phyloP scores from a whole-genome alignment of 2,797 vertebrate species.

The Sebastes wilsoni region DNA sequence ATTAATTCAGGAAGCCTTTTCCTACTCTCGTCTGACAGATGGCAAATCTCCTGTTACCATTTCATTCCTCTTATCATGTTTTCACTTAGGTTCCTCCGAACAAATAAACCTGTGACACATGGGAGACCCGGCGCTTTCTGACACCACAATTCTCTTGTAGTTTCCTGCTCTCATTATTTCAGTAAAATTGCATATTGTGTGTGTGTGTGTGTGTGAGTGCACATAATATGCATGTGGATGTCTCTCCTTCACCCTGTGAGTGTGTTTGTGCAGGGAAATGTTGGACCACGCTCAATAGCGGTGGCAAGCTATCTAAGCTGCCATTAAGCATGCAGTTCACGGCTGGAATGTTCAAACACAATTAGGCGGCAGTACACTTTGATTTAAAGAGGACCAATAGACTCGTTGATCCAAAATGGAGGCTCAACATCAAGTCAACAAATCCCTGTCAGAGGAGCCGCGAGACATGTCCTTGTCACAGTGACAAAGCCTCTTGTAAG shows the following conservation, averaged over 20 bases:
- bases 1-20: conserved; percentile 67
- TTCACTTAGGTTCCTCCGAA: conserved; percentile 54
- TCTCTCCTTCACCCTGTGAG: conserved; percentile 1
- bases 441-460: conserved; percentile 68
- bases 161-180: conserved; percentile 45
- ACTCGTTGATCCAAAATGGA: conserved; percentile 74
- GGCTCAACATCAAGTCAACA: conserved; percentile 79
- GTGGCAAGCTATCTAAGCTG: conserved; percentile 65
- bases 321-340: conserved; percentile 77
- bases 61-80: conserved; percentile 69
- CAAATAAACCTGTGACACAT: conserved; percentile 61
- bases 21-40: conserved; percentile 67
- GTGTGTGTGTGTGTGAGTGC: neutral
- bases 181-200: conserved; percentile 4
- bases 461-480: conserved; percentile 72
- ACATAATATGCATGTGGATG: neutral
- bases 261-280: conserved; percentile 18
- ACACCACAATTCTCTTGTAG: conserved; percentile 26
- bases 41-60: conserved; percentile 73
- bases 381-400: conserved; percentile 76
- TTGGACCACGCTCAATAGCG: conserved; percentile 43
- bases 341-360: conserved; percentile 77
- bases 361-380: conserved; percentile 77
- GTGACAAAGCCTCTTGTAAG: conserved; percentile 61
- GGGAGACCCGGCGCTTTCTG: conserved; percentile 2